Evolutionary conservation across 2,797 vertebrate species (phyloP).

Genomic region (Lindbergichthys nudifrons): DNA sequence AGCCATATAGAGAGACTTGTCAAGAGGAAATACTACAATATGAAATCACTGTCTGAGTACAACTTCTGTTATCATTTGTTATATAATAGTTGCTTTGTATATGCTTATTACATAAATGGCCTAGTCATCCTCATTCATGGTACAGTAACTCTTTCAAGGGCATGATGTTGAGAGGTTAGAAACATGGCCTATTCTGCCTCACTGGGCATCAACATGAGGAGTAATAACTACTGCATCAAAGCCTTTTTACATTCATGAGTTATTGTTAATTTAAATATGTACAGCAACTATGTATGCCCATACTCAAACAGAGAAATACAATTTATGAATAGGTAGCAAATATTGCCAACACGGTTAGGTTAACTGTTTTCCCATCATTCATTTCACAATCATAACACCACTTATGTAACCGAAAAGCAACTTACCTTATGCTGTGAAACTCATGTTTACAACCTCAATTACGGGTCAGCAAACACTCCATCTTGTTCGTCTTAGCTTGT

Average conservation of each 20-base stretch:
- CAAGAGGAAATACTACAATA: neutral
- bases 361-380: neutral
- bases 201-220: neutral
- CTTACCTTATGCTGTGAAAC: slow-evolving; percentile 54
- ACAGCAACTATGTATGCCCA: neutral
- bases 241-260: neutral
- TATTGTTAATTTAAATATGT: neutral
- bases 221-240: neutral
- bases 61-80: slow-evolving; percentile 11
- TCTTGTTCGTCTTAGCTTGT: slow-evolving; percentile 11
- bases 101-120: slow-evolving; percentile 45
- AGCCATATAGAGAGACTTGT: neutral
- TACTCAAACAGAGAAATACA: neutral
- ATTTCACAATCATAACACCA: neutral
- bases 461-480: slow-evolving; percentile 18
- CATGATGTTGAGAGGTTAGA: slow-evolving; percentile 41
- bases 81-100: slow-evolving; percentile 27
- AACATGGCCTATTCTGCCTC: slow-evolving; percentile 55
- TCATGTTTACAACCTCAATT: slow-evolving; percentile 1
- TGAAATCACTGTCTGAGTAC: neutral
- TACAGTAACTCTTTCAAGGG: slow-evolving; percentile 43
- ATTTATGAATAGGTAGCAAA: neutral
- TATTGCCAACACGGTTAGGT: neutral
- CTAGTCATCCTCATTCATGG: slow-evolving; percentile 36
- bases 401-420: neutral